These are phyloP conservation scores for Portevinia maculata DNA, from an alignment of 2,888 invertebrate species.

Conservation along the genomic window DNA sequence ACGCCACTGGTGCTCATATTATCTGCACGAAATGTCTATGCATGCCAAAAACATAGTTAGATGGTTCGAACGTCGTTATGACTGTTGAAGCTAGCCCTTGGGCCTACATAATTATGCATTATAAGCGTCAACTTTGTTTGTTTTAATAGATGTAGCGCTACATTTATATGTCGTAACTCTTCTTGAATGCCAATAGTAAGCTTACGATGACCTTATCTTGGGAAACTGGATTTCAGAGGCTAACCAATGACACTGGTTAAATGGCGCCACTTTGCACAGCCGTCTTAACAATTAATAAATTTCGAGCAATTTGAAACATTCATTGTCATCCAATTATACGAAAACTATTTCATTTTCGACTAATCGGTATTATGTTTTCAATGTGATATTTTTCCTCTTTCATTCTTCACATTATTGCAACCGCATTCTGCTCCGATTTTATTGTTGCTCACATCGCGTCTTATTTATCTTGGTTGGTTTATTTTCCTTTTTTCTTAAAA, in stretches of 20 bases:
- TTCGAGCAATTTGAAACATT: constrained; percentile 73
- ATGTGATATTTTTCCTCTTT: constrained; percentile 32
- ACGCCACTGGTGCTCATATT: too few species aligned
- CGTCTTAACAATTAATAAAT: constrained; percentile 26
- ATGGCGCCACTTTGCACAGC: constrained; percentile 42
- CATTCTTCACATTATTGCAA: constrained; percentile 36
- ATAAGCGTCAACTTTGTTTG: too few species aligned
- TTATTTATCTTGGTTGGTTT: constrained; percentile 37
- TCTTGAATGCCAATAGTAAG: too few species aligned
- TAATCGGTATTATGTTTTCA: constrained; percentile 63
- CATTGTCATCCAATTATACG: constrained; percentile 71
- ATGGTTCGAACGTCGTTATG: too few species aligned
- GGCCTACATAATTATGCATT: too few species aligned
- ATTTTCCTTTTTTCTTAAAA: not conserved
- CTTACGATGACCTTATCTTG: not conserved
- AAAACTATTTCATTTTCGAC: constrained; percentile 68
- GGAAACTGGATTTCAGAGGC: not conserved
- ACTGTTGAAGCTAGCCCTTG: too few species aligned
- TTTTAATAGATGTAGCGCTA: too few species aligned
- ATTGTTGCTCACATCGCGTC: constrained; percentile 37
- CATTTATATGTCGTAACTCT: too few species aligned
- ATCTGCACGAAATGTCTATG: too few species aligned
- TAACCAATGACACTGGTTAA: constrained; percentile 38
- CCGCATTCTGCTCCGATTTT: constrained; percentile 45
- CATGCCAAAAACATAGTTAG: too few species aligned